phyloP scores from a whole-genome alignment of 2,113 vertebrate species.

The Tychaedon coryphoeus region DNA sequence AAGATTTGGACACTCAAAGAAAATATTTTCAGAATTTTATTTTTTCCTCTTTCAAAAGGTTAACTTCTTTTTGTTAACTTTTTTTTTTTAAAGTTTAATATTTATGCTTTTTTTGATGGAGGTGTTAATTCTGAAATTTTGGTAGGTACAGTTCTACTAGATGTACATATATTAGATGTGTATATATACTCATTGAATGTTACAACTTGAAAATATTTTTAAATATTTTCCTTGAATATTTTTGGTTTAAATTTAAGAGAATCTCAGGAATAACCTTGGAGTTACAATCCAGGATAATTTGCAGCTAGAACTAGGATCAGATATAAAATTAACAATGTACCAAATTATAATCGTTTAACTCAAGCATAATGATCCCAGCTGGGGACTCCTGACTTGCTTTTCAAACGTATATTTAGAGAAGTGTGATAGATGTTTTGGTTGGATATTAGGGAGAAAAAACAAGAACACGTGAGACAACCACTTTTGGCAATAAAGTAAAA shows the following conservation, averaged over 20 bases:
- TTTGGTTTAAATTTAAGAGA: constrained; percentile 1
- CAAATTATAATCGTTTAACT: constrained; percentile 68
- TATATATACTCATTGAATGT: neutral
- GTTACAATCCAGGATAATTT: constrained; percentile 63
- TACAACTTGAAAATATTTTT: constrained; percentile 24
- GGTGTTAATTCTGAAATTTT: constrained; percentile 9
- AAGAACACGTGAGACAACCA: fast-evolving
- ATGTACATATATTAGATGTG: neutral
- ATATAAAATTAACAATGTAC: constrained; percentile 70
- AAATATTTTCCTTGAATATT: constrained; percentile 9
- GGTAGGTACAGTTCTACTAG: constrained; percentile 54
- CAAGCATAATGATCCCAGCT: constrained; percentile 53
- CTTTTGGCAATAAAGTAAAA: neutral
- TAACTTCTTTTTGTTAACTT: constrained; percentile 56
- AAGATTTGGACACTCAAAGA: neutral
- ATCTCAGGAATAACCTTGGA: constrained; percentile 33
- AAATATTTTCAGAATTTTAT: neutral
- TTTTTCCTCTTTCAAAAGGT: neutral
- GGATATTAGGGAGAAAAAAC: neutral
- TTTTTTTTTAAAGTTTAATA: neutral
- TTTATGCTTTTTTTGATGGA: neutral
- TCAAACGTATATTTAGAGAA: neutral
- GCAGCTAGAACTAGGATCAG: constrained; percentile 72
- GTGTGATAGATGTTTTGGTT: neutral
- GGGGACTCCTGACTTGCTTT: neutral